Conservation (phyloP, 1,140 invertebrate genomes). For the Neodiprion pinetum region DNA sequence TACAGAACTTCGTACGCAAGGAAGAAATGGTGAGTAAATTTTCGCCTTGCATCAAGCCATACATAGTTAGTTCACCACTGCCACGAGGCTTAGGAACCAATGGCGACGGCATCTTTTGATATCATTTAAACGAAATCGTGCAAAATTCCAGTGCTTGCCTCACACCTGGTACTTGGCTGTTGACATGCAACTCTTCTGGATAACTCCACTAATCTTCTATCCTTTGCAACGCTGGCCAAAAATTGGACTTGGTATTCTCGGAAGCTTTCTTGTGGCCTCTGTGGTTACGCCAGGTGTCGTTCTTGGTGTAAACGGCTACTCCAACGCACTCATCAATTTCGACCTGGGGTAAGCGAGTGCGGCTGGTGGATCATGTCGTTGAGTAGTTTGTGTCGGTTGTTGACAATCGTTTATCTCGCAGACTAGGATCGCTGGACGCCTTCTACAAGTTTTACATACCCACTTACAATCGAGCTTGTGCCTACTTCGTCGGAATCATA, state of each 20-base stretch:
- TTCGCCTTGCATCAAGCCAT: not conserved
- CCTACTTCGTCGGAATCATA: constrained; percentile 66
- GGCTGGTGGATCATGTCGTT: not conserved
- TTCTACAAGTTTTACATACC: constrained; percentile 39
- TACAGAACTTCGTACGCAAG: constrained; percentile 65
- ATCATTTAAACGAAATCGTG: not conserved
- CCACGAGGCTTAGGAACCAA: no score
- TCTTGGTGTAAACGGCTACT: constrained; percentile 21
- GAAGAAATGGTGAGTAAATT: constrained; percentile 42
- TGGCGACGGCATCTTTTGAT: not conserved
- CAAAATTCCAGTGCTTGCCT: constrained; percentile 47
- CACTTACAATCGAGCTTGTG: constrained; percentile 58
- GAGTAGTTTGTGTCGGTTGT: not conserved
- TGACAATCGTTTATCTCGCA: not conserved
- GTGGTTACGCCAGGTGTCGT: constrained; percentile 23
- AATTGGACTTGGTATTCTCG: constrained; percentile 30
- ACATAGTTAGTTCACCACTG: no score
- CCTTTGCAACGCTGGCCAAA: constrained; percentile 39
- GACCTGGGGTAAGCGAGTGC: not conserved
- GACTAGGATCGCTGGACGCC: not conserved
- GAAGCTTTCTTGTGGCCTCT: constrained; percentile 20
- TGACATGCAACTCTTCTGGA: constrained; percentile 54
- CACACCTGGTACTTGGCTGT: constrained; percentile 57
- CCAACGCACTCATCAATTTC: constrained; percentile 13
- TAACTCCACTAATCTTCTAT: constrained; percentile 52